Evolutionary conservation across 2,888 invertebrate species (phyloP), one percentile per base, ranked within the genome.

Genomic region (Mesochorus sp.): DNA sequence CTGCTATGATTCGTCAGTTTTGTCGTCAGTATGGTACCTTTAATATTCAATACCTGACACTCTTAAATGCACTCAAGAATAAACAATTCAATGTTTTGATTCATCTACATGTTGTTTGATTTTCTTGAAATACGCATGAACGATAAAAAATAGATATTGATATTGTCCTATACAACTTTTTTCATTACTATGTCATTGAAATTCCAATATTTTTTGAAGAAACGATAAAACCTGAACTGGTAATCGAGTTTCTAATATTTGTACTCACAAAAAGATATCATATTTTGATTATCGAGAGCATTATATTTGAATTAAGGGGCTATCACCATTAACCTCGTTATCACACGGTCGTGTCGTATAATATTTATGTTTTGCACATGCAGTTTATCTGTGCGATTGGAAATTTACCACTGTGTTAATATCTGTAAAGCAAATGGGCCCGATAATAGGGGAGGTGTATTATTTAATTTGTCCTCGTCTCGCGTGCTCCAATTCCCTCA

Each of bases 301-400:
- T 34, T 62, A 19, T n/a, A n/a, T 62, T 62, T 55, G 68, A 80
- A 82, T 81, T 66, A 68, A n/a, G n/a, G 70, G 83, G 85, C 72
- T 83, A 87, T 85, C 84, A 28, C 42, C 39, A 44, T 53, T 83
- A 76, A 84, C 81, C 79, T 61, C 31, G 49, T 82, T 84, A 84
- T 83, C 83, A 68, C 34, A 55, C 39, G n/a, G n/a, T 8, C 24
- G 8, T 37, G 47, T 68, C 55, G 31, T 31, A 49, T 62, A 3
- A 6, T 59, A 73, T 73, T 68, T 62, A 49, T 79, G 73, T 62
- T 73, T 68, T 14, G 64, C 68, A 73, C 19, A 72, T 80, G 70
- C 68, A 76, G 71, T 72, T n/a, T 70, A 78, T 78, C 72, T 59
- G 53, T 59, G 21, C 44, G 64, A 80, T 79, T 80, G 79, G 79